A percentile compares a stretch with the other conserved stretches of the same genome.
phyloP scores from a whole-genome alignment of 2,888 invertebrate genomes.

The Caenorhabditis uteleia region DNA sequence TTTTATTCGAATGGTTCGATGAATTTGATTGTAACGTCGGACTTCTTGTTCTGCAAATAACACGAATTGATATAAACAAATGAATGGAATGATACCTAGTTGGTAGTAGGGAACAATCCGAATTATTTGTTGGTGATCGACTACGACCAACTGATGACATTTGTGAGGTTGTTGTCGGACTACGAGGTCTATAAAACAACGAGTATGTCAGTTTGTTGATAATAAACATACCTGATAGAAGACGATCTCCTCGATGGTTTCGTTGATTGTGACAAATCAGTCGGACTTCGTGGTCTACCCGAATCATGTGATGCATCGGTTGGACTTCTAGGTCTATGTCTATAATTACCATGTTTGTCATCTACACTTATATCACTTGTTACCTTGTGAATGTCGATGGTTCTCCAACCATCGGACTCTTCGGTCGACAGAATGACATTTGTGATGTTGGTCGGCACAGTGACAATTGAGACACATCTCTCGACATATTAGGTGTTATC shows the following conservation, averaged over 20 bases:
- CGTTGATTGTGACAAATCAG: conserved; percentile 48
- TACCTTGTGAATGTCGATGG: conserved; percentile 26
- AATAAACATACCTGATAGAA: conserved; percentile 16
- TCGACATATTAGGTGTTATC: conserved; percentile 60
- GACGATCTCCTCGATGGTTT: conserved; percentile 31
- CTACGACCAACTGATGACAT: conserved; percentile 17
- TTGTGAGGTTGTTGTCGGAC: conserved; percentile 34
- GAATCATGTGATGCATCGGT: conserved; percentile 51
- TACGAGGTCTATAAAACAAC: conserved; percentile 32
- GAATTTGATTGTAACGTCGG: conserved; percentile 46
- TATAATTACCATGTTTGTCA: background rate
- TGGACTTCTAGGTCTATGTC: conserved; percentile 36
- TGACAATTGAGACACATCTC: conserved; percentile 56
- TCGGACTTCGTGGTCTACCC: conserved; percentile 53
- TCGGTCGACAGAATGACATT: conserved; percentile 42
- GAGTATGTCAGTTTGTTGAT: background rate
- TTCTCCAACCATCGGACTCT: conserved; percentile 43
- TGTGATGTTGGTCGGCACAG: conserved; percentile 41
- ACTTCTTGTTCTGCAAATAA: conserved; percentile 42
- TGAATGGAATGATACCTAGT: background rate
- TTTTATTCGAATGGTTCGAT: conserved; percentile 32
- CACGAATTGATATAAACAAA: background rate
- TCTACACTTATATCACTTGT: background rate
- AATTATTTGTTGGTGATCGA: conserved; percentile 43
- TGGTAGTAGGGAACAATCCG: conserved; percentile 14